phyloP scores from a whole-genome alignment of 2,113 vertebrate genomes.

The Toxostoma redivivum region DNA sequence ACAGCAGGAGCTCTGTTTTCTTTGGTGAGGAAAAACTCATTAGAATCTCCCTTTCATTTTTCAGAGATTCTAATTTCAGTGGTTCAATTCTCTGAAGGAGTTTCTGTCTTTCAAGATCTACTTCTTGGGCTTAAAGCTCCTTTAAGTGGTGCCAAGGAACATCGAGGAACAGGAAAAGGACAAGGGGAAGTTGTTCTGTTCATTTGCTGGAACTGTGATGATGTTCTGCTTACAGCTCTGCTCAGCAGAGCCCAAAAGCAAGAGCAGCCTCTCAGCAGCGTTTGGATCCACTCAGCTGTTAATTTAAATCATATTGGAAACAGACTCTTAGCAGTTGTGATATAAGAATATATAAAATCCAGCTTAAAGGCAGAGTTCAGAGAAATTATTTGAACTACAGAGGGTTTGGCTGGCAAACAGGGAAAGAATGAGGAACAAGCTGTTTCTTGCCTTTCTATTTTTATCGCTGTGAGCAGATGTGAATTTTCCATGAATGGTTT shows the following conservation, averaged over 20 bases:
- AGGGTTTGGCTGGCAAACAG: not conserved
- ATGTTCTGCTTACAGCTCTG: not conserved
- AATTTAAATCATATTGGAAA: not conserved
- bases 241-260: not conserved
- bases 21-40: not conserved
- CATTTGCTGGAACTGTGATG: not conserved
- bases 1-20: not conserved
- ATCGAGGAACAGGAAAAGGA: not conserved
- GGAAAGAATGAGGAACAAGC: not conserved
- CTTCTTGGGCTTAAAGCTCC: conserved; percentile 20
- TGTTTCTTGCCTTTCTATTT: not conserved
- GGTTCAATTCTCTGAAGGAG: conserved; percentile 13
- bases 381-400: not conserved
- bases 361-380: not conserved
- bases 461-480: not conserved
- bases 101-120: conserved; percentile 42
- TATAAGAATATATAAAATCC: not conserved
- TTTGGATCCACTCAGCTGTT: not conserved
- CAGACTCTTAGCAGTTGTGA: not conserved
- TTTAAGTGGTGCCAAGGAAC: conserved; percentile 40
- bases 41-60: not conserved
- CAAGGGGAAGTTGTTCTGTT: not conserved
- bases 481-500: not conserved
- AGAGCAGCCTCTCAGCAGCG: not conserved
- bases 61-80: conserved; percentile 46